A percentile compares a stretch with the other conserved stretches of the same genome.
These are phyloP conservation scores for Corythoichthys haematopterus DNA, from an alignment of 2,113 vertebrate species.

Conservation along the genomic window DNA sequence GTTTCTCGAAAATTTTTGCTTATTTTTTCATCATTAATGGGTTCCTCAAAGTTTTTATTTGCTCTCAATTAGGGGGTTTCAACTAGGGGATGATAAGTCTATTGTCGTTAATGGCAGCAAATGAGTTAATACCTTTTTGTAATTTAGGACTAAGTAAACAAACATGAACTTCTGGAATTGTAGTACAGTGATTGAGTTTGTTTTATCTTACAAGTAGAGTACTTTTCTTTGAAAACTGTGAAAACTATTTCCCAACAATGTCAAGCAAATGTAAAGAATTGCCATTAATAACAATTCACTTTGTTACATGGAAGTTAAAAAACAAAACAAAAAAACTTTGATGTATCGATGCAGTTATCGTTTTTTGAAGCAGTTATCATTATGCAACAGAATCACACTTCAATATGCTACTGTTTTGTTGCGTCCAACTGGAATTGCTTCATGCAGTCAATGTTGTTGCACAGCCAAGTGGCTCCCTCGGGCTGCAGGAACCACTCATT, in stretches of 20 bases:
- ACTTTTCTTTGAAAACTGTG: too few relatives aligned
- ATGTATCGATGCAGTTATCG: constrained; percentile 25
- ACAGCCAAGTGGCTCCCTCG: constrained; percentile 35
- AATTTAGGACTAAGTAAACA: too few relatives aligned
- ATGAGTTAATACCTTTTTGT: too few relatives aligned
- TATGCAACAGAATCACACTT: constrained; percentile 31
- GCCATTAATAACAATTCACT: neutral
- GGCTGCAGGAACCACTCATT: constrained; percentile 32
- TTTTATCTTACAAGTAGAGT: too few relatives aligned
- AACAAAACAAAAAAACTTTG: constrained; percentile 15
- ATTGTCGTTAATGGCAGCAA: too few relatives aligned
- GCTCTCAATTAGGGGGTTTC: too few relatives aligned
- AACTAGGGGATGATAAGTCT: too few relatives aligned
- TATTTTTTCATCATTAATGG: too few relatives aligned
- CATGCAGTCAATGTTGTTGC: constrained; percentile 16
- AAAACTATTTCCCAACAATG: neutral
- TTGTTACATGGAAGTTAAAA: constrained; percentile 10
- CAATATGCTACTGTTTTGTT: constrained; percentile 11
- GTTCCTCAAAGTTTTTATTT: too few relatives aligned
- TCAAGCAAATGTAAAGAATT: neutral
- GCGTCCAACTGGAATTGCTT: constrained; percentile 37
- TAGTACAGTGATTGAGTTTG: too few relatives aligned
- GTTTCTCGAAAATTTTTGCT: too few relatives aligned
- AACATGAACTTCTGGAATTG: too few relatives aligned
- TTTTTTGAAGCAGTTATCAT: constrained; percentile 39